Percentiles rank a stretch among this genome's conserved stretches.
These are phyloP conservation scores for Melanogrammus aeglefinus DNA, from an alignment of 2,797 vertebrate species.

Conservation along the genomic window DNA sequence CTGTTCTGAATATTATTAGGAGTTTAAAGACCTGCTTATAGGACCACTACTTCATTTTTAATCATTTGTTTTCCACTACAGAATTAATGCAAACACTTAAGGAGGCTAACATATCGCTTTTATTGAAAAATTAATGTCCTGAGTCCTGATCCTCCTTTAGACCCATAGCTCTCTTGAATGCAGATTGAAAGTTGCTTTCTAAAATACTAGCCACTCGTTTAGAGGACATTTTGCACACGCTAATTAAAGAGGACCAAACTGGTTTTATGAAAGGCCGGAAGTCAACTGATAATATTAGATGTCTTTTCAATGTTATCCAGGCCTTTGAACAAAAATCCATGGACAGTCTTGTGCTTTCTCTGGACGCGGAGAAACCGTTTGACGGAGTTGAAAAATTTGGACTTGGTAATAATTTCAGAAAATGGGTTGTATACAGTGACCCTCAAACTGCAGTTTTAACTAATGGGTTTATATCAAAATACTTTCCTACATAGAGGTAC, in stretches of 20 bases:
- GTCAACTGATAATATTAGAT: background rate
- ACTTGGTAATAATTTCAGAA: background rate
- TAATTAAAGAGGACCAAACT: background rate
- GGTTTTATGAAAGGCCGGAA: slow-evolving; percentile 10
- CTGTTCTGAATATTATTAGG: too few relatives aligned
- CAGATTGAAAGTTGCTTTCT: slow-evolving; percentile 12
- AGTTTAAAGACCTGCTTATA: too few relatives aligned
- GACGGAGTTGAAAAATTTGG: background rate
- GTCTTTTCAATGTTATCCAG: slow-evolving; percentile 6
- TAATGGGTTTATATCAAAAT: background rate
- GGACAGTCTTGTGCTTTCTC: slow-evolving; percentile 9
- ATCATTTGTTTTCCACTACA: too few relatives aligned
- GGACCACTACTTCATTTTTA: too few relatives aligned
- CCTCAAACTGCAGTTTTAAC: background rate
- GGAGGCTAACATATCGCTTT: too few relatives aligned
- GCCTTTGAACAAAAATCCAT: slow-evolving; percentile 7
- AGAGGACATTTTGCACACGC: background rate
- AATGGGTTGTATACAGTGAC: background rate
- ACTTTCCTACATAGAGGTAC: too few relatives aligned
- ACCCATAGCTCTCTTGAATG: background rate
- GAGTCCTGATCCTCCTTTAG: background rate
- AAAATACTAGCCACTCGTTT: slow-evolving; percentile 1
- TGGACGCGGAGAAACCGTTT: background rate
- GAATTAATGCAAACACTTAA: too few relatives aligned
- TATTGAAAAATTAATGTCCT: too few relatives aligned